Evolutionary conservation across 2,888 invertebrate genomes (phyloP).

Genomic region (Nezara viridula): DNA sequence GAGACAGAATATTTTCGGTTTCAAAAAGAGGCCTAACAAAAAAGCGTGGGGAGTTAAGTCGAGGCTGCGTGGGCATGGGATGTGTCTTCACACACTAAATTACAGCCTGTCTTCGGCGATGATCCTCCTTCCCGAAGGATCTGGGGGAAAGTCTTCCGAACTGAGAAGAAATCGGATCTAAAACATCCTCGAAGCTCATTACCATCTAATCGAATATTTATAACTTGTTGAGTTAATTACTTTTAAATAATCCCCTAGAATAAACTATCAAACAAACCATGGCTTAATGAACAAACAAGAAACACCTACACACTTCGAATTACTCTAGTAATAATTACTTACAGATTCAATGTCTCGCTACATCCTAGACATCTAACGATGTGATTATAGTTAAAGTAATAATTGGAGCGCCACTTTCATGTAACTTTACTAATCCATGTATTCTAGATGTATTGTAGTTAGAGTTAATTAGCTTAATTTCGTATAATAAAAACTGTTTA

Average conservation of each 20-base stretch:
- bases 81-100: neutral
- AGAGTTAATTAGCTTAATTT: no score
- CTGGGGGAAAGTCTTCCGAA: neutral
- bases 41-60: neutral
- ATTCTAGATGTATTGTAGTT: no score
- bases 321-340: no score
- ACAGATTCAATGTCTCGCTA: no score
- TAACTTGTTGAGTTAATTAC: neutral
- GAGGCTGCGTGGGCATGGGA: neutral
- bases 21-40: neutral
- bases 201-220: constrained; percentile 9
- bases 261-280: neutral
- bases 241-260: neutral
- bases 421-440: no score
- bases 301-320: neutral
- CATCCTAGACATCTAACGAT: no score
- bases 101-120: neutral
- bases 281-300: neutral
- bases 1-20: neutral
- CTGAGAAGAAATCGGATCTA: neutral
- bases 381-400: no score
- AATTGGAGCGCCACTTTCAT: no score
- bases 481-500: no score
- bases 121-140: neutral
- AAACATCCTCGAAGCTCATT: neutral